A percentile compares a stretch with the other conserved stretches of the same genome.
Evolutionary conservation across 2,888 invertebrate genomes (phyloP).

Genomic region (Griposia aprilina): DNA sequence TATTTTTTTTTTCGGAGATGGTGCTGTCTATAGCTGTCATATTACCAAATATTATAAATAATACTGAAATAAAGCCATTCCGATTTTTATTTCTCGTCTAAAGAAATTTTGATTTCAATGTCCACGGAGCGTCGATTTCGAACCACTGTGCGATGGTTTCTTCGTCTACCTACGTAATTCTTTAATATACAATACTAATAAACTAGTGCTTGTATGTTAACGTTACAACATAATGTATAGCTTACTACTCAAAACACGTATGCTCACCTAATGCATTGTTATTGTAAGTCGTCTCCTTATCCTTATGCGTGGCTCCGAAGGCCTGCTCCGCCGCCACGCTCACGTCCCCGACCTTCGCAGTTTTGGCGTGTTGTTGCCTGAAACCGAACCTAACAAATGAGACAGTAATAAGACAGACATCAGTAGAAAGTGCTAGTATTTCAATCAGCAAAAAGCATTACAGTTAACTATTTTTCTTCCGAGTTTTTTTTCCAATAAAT

Average conservation of each 20-base stretch:
- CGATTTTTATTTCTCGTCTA: too few relatives aligned
- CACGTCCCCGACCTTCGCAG: constrained; percentile 93
- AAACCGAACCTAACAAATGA: constrained; percentile 92
- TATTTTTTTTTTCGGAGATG: too few relatives aligned
- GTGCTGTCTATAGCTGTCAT: too few relatives aligned
- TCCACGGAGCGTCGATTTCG: too few relatives aligned
- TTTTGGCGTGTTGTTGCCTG: constrained; percentile 92
- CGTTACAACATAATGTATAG: constrained; percentile 1
- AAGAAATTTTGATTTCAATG: too few relatives aligned
- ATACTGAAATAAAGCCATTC: too few relatives aligned
- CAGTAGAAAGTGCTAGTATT: constrained; percentile 28
- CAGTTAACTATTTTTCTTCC: not conserved
- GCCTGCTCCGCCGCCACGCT: constrained; percentile 86
- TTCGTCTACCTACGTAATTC: not conserved
- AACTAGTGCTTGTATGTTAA: constrained; percentile 5
- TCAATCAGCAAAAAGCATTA: constrained; percentile 54
- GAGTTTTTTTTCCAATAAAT: constrained; percentile 12
- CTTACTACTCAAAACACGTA: constrained; percentile 30
- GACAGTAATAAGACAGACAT: constrained; percentile 63
- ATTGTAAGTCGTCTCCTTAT: constrained; percentile 88
- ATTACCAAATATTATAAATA: too few relatives aligned
- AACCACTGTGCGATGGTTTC: too few relatives aligned
- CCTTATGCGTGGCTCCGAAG: constrained; percentile 82
- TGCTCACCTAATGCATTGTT: constrained; percentile 88
- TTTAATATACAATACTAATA: not conserved